Base-by-base conservation (phyloP, 30 jellyfish, hydroid and myxozoan species). In the Nemopilema nomurai region DNA sequence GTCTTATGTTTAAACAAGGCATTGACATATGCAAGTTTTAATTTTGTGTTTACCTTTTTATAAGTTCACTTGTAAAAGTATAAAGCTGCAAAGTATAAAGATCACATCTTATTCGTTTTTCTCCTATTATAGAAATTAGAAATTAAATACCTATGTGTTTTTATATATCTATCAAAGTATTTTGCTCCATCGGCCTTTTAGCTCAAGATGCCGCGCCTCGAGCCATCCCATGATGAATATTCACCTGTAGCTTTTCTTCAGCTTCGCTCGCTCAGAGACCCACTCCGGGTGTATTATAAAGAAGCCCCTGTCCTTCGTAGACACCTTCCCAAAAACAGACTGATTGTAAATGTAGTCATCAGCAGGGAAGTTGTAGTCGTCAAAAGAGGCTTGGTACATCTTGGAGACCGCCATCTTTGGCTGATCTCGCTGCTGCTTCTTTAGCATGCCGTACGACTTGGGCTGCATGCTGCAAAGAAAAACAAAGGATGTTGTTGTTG, bases 261-360 rank as follows among this genome's bases (percentile, higher is more conserved):
- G 86, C 28, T 82, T 67, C 7, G 51, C 32, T 7, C 79, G 66
- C 87, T 87, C 96, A 4, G 96, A 87, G 8, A 71, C 72, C 96
- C 96, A 87, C 52, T 87, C 96, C 0, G 96, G 96, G 68, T 79
- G 90, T 22, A 87, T 87, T 71, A 62, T 71, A 52, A 76, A 87
- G 74, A 78, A 51, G 20, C 96, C 91, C 27, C 71, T 77, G 28
- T 49, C 85, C 26, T 62, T 28, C 13, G 81, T 13, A 1, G 87
- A 8, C 3, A 67, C 53, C 6, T 87, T 80, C 24, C 76, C 78
- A 28, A 87, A 87, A 16, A 87, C 83, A 16, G 96, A 79, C 3
- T 33, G 49, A 4, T 23, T 32, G 71, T 76, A 64, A n/a, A 79
- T 83, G 52, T 68, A 27, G 50, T 87, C 87, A 29, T 86, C 96